Evolutionary conservation across 2,888 invertebrate genomes (phyloP).

Genomic region (Xanthia togata): DNA sequence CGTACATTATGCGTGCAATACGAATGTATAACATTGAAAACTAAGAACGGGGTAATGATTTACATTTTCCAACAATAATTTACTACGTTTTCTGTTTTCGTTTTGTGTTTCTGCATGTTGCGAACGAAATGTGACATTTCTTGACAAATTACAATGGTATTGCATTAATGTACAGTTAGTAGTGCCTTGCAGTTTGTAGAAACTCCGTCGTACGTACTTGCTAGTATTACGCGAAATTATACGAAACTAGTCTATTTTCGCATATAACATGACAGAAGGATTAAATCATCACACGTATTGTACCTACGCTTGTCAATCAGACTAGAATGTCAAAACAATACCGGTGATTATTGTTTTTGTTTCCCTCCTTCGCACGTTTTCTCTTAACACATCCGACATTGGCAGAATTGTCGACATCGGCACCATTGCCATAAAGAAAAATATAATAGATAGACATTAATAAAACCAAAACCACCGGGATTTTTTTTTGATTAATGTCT

Average conservation of each 20-base stretch:
- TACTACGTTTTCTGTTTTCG: constrained; percentile 41
- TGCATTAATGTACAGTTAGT: constrained; percentile 32
- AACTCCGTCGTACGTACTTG: neutral
- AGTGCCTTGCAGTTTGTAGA: constrained; percentile 8
- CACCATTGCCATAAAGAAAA: too few relatives aligned
- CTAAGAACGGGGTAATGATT: constrained; percentile 47
- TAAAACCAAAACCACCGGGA: neutral
- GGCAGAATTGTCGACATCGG: too few relatives aligned
- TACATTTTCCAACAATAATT: constrained; percentile 56
- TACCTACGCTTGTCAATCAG: neutral
- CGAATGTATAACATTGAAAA: constrained; percentile 58
- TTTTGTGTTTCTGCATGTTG: constrained; percentile 46
- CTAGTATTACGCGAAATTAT: neutral
- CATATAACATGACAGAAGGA: neutral
- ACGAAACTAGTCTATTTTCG: neutral
- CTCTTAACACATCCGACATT: too few relatives aligned
- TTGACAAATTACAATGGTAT: constrained; percentile 36
- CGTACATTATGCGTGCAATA: constrained; percentile 56
- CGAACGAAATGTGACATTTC: constrained; percentile 48
- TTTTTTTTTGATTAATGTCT: too few relatives aligned
- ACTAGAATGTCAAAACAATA: neutral
- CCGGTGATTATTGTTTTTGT: too few relatives aligned
- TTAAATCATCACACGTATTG: neutral
- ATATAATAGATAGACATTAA: too few relatives aligned
- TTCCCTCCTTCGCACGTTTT: too few relatives aligned